A percentile compares a stretch with the other conserved stretches of the same genome.
phyloP scores from a whole-genome alignment of 2,797 vertebrate species.

The Apogon talboti region DNA sequence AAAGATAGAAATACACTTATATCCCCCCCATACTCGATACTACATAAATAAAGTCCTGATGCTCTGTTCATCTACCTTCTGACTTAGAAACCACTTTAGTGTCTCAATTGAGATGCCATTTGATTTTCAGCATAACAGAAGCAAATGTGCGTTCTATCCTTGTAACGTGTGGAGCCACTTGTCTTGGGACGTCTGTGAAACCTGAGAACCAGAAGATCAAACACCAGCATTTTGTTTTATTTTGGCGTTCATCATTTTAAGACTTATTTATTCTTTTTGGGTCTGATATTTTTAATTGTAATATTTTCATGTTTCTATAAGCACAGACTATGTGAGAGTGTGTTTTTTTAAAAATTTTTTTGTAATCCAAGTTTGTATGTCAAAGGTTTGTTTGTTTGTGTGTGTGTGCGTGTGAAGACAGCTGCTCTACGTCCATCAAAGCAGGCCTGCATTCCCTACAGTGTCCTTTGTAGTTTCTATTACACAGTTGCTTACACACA shows the following conservation, averaged over 20 bases:
- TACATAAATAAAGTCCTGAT: background rate
- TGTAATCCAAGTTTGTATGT: background rate
- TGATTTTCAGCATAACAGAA: background rate
- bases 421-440: constrained; percentile 64
- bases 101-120: background rate
- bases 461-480: constrained; percentile 46
- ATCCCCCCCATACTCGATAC: background rate
- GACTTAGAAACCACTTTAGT: background rate
- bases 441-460: constrained; percentile 40
- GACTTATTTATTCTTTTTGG: background rate
- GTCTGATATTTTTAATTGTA: background rate
- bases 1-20: too few species aligned
- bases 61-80: background rate
- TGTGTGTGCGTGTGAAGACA: constrained; percentile 41
- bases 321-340: background rate
- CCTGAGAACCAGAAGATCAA: constrained; percentile 10
- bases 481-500: constrained; percentile 1
- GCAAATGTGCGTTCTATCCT: background rate
- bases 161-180: constrained; percentile 29
- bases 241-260: background rate
- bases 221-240: background rate
- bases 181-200: constrained; percentile 28
- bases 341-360: background rate
- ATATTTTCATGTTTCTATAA: background rate
- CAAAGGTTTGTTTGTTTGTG: constrained; percentile 26